Percentiles rank a stretch among this genome's conserved stretches.
These are phyloP conservation scores for Mylabris sibirica DNA, from an alignment of 2,888 invertebrate genomes.

Conservation along the genomic window DNA sequence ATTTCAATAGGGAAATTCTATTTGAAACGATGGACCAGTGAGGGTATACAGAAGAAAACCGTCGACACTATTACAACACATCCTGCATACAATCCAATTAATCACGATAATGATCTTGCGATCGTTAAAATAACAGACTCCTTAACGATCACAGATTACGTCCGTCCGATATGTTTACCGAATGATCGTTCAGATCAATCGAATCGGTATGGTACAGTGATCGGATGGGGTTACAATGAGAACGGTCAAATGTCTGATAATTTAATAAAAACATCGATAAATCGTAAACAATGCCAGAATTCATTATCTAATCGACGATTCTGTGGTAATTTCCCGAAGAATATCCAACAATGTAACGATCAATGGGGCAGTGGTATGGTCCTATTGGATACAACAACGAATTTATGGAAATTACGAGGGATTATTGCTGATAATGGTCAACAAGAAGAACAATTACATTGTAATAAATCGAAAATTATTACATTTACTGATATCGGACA, in stretches of 20 bases:
- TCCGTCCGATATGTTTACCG: slow-evolving; percentile 58
- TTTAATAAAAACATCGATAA: slow-evolving; percentile 67
- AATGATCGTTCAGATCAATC: slow-evolving; percentile 41
- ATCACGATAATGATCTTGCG: slow-evolving; percentile 55
- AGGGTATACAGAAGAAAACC: slow-evolving; percentile 56
- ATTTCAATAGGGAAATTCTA: slow-evolving; percentile 56
- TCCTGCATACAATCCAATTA: slow-evolving; percentile 51
- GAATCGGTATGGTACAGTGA: slow-evolving; percentile 46
- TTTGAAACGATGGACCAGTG: slow-evolving; percentile 55
- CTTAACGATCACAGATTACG: slow-evolving; percentile 54
- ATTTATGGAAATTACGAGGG: slow-evolving; percentile 58
- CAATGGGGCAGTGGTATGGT: not conserved
- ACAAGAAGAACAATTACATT: slow-evolving; percentile 64
- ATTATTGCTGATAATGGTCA: slow-evolving; percentile 68
- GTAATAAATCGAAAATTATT: slow-evolving; percentile 45
- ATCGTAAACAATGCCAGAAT: slow-evolving; percentile 59
- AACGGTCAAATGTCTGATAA: slow-evolving; percentile 67
- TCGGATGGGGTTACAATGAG: slow-evolving; percentile 66
- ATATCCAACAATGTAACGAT: slow-evolving; percentile 41
- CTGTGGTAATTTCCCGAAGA: slow-evolving; percentile 60
- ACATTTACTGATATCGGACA: slow-evolving; percentile 28
- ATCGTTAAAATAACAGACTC: slow-evolving; percentile 49
- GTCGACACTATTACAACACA: slow-evolving; percentile 52
- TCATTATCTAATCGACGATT: slow-evolving; percentile 58
- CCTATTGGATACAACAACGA: not conserved